Conservation (phyloP, 2,888 invertebrate species). For the Agrotis ipsilon region DNA sequence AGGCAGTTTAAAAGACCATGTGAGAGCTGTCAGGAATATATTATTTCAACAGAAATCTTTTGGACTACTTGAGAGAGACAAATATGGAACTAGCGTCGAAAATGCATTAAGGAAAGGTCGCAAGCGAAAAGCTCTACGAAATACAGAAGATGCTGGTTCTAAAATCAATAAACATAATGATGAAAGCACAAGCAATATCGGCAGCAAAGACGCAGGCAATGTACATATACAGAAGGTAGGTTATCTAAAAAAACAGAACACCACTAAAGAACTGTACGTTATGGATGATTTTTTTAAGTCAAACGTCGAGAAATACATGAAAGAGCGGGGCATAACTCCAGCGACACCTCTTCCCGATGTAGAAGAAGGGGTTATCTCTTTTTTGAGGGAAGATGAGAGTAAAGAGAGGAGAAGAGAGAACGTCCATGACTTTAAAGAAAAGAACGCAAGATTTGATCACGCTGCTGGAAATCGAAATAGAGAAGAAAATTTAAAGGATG, state of each 20-base stretch:
- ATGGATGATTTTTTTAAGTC: slow-evolving; percentile 40
- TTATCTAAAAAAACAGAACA: slow-evolving; percentile 32
- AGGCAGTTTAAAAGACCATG: slow-evolving; percentile 63
- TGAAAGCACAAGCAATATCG: slow-evolving; percentile 51
- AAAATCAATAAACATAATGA: neutral
- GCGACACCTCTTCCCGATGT: neutral
- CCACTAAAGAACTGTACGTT: slow-evolving; percentile 25
- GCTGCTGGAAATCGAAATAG: neutral
- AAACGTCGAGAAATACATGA: slow-evolving; percentile 32
- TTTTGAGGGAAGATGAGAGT: neutral
- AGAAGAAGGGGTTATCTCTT: neutral
- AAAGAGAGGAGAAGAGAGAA: neutral
- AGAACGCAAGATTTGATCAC: neutral
- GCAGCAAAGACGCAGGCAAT: slow-evolving; percentile 35
- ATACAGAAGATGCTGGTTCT: neutral
- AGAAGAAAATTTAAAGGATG: neutral
- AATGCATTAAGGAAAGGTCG: neutral
- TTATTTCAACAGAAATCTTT: slow-evolving; percentile 65
- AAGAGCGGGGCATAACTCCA: neutral
- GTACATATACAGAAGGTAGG: slow-evolving; percentile 25
- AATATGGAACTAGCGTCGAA: slow-evolving; percentile 12
- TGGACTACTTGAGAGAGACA: slow-evolving; percentile 37
- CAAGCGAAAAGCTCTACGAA: neutral
- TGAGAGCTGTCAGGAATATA: slow-evolving; percentile 69
- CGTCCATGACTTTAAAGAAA: neutral